Evolutionary conservation across 2,888 invertebrate species (phyloP).

Genomic region (Rhorus exstirpatorius): DNA sequence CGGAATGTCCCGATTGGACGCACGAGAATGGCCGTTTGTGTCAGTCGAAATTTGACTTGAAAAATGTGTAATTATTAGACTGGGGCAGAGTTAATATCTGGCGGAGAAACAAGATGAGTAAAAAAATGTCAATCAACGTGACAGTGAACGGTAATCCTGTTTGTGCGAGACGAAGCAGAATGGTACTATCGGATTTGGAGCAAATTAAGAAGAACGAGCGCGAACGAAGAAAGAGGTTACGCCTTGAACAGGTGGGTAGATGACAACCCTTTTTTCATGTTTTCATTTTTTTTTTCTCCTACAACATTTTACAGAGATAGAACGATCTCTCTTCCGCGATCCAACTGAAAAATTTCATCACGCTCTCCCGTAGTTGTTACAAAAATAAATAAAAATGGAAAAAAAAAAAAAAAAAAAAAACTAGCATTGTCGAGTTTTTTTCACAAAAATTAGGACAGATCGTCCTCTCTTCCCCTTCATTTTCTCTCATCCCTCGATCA

Average conservation of each 20-base stretch:
- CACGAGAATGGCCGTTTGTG: conserved; percentile 72
- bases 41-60: conserved; percentile 77
- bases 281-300: conserved; percentile 29
- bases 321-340: neutral
- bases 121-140: conserved; percentile 88
- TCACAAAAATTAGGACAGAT: no score
- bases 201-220: conserved; percentile 87
- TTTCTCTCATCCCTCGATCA: neutral
- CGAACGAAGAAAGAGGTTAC: conserved; percentile 88
- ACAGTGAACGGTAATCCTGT: conserved; percentile 88
- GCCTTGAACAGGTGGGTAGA: conserved; percentile 88
- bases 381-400: no score
- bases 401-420: no score
- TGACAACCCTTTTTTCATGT: conserved; percentile 34
- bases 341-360: no score
- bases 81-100: conserved; percentile 4
- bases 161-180: conserved; percentile 86
- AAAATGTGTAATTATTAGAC: conserved; percentile 47
- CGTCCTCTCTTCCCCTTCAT: neutral
- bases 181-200: conserved; percentile 87
- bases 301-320: conserved; percentile 15
- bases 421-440: no score
- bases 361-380: no score
- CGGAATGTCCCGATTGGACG: conserved; percentile 52
- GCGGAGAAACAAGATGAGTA: no score